Evolutionary conservation across 2,888 invertebrate genomes (phyloP).

Genomic region (Archips xylosteana): DNA sequence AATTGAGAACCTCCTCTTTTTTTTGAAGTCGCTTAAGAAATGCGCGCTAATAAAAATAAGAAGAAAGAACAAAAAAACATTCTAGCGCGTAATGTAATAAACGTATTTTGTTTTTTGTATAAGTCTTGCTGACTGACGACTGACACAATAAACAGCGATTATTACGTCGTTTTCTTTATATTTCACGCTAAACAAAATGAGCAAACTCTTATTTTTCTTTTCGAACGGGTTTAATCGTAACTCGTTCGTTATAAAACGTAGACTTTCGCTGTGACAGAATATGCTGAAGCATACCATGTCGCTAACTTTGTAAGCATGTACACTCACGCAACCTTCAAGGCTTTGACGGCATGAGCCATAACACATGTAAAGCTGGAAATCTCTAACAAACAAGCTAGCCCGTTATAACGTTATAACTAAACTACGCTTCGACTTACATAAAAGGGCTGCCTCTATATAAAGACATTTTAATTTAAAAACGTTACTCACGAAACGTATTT

Average conservation of each 20-base stretch:
- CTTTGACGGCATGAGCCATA: constrained; percentile 17
- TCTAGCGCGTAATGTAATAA: too few relatives aligned
- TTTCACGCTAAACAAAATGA: not conserved
- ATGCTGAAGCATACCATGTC: not conserved
- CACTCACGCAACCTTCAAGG: constrained; percentile 45
- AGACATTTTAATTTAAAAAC: constrained; percentile 6
- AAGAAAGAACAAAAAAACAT: too few relatives aligned
- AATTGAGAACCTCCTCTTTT: too few relatives aligned
- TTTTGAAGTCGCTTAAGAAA: too few relatives aligned
- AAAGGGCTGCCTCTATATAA: constrained; percentile 10
- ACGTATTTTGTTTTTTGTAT: not conserved
- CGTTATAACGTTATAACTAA: constrained; percentile 6
- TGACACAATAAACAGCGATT: not conserved
- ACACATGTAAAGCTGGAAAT: constrained; percentile 14
- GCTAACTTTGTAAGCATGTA: constrained; percentile 25
- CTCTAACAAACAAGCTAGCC: constrained; percentile 14
- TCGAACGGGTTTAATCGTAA: not conserved
- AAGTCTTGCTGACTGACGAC: not conserved
- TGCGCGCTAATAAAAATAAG: too few relatives aligned
- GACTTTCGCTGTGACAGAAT: constrained; percentile 1
- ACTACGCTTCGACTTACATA: constrained; percentile 10
- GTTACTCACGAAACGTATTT: not conserved
- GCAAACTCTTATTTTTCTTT: not conserved
- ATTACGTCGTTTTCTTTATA: not conserved
- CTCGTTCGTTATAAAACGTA: not conserved